Conservation (phyloP, 2,888 invertebrate species). For the Eristalis intricaria region DNA sequence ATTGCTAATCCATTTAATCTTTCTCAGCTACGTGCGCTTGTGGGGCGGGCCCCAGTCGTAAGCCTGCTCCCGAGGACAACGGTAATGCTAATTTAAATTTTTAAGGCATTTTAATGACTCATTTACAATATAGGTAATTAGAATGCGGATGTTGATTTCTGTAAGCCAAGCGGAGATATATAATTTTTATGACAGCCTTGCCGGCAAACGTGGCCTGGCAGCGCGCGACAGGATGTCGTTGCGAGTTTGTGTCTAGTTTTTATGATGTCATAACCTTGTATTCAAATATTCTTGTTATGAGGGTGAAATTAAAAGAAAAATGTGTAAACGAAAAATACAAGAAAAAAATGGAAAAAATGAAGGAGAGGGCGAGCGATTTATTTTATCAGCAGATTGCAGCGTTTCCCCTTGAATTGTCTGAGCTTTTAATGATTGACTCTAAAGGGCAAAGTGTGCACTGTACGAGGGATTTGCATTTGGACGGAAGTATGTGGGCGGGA, state of each 20-base stretch:
- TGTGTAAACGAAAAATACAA: neutral
- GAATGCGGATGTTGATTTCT: slow-evolving; percentile 56
- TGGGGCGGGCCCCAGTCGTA: neutral
- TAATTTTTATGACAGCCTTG: slow-evolving; percentile 43
- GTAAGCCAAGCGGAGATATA: slow-evolving; percentile 35
- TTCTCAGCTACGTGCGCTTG: neutral
- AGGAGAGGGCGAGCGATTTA: neutral
- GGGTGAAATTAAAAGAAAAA: neutral
- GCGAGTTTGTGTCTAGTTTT: slow-evolving; percentile 44
- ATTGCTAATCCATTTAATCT: neutral
- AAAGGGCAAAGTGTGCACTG: neutral
- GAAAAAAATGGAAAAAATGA: neutral
- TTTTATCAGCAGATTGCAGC: neutral
- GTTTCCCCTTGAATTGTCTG: neutral
- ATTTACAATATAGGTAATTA: slow-evolving; percentile 59
- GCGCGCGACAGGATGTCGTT: slow-evolving; percentile 42
- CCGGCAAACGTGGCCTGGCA: neutral
- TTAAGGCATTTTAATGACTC: slow-evolving; percentile 49
- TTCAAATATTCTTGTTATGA: slow-evolving; percentile 38
- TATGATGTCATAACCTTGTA: slow-evolving; percentile 38
- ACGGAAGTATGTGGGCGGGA: no score
- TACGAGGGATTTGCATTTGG: neutral
- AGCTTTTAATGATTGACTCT: neutral
- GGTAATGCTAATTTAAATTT: slow-evolving; percentile 47
- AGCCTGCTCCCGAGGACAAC: neutral